Evolutionary conservation across 2,888 invertebrate species (phyloP), one percentile per base, ranked within the genome.

Genomic region (Catocala nupta): DNA sequence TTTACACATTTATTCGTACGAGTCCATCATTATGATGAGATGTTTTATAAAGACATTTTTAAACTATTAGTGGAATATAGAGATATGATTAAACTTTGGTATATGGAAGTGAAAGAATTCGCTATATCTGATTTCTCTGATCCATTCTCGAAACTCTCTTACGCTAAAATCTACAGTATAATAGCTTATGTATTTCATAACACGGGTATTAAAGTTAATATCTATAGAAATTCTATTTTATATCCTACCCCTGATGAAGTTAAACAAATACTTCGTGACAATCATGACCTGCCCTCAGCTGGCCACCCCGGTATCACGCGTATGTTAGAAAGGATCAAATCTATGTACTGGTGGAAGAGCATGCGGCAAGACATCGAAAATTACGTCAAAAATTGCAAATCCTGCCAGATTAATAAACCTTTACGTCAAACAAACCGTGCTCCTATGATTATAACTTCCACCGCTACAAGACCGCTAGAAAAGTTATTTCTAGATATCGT

Each of bases 341-440:
- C 7, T 36, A 36, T 4, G 0, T 1, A 4, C n/a, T n/a, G n/a
- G n/a, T 36, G 36, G 4, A 36, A 36, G 3, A 8, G 8, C 36
- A 36, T 36, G 36, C 36, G 4, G 36, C 36, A 36, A 36, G 36
- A 36, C 36, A 60, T 64, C 0, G 65, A 57, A 42, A 48, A 54
- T 13, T 61, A 57, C 13, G 57, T 65, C 5, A n/a, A 61, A 57
- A 54, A 53, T 39, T 65, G 65, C 44, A 43, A 55, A 36, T 39
- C 44, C 47, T 60, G 65, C 48, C 57, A 65, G 44, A 61, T 52
- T 25, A 61, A 61, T 61, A 65, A 61, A 55, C 48, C 54, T 12
- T 44, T 65, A 13, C 43, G 65, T 3, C 49, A 56, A 39, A 57
- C 49, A 13, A 65, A 61, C 16, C 36, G 45, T 48, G 47, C 62